A percentile compares a stretch with the other conserved stretches of the same genome.
phyloP scores from a whole-genome alignment of 2,888 invertebrate genomes.

The Colostygia pectinataria region DNA sequence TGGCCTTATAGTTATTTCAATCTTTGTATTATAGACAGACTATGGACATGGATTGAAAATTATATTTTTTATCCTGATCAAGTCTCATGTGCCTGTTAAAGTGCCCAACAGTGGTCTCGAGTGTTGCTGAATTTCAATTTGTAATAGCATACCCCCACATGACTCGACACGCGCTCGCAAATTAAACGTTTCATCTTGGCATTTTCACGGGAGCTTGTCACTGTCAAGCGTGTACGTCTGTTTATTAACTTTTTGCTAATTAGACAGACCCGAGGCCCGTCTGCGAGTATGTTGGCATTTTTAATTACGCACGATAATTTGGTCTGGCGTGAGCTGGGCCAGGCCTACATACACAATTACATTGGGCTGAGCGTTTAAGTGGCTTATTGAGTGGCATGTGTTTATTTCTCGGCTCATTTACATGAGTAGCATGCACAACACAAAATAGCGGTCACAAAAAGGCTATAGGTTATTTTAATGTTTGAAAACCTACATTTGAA shows the following conservation, averaged over 20 bases:
- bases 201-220: slow-evolving; percentile 79
- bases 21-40: too few species aligned
- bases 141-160: slow-evolving; percentile 32
- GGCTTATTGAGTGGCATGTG: slow-evolving; percentile 52
- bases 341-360: slow-evolving; percentile 54
- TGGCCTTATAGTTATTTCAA: too few species aligned
- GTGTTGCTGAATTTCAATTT: too few species aligned
- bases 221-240: slow-evolving; percentile 76
- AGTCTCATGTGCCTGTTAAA: too few species aligned
- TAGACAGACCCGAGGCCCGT: slow-evolving; percentile 73
- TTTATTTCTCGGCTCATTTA: slow-evolving; percentile 26
- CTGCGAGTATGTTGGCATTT: slow-evolving; percentile 79
- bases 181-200: slow-evolving; percentile 82
- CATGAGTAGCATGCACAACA: slow-evolving; percentile 2
- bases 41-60: too few species aligned
- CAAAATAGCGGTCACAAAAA: too few species aligned
- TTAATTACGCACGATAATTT: slow-evolving; percentile 78
- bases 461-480: too few species aligned
- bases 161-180: slow-evolving; percentile 64
- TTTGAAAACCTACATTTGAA: too few species aligned
- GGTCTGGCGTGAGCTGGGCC: slow-evolving; percentile 55
- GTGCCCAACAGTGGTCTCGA: too few species aligned
- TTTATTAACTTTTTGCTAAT: slow-evolving; percentile 83
- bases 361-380: slow-evolving; percentile 57
- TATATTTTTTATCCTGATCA: too few species aligned